These are phyloP conservation scores for Drosophila teissieri DNA, from an alignment of 1,140 invertebrate species.

Conservation along the genomic window DNA sequence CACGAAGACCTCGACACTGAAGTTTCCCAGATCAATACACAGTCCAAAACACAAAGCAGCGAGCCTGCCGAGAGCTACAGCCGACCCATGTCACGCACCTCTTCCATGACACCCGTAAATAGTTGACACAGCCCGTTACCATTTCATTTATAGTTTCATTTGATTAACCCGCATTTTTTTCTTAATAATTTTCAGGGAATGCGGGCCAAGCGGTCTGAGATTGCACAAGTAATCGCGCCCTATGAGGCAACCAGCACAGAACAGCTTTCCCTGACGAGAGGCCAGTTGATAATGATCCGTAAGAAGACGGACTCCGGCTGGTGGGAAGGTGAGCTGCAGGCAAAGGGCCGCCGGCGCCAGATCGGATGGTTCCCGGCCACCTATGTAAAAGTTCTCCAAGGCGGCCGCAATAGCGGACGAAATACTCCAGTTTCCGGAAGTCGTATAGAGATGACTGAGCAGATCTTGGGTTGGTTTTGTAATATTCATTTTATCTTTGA, in stretches of 20 bases:
- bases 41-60: slow-evolving; percentile 79
- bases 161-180: background rate
- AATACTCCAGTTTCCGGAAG: slow-evolving; percentile 88
- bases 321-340: slow-evolving; percentile 99
- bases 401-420: slow-evolving; percentile 88
- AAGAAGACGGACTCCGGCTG: slow-evolving; percentile 98
- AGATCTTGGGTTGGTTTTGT: slow-evolving; percentile 84
- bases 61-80: slow-evolving; percentile 82
- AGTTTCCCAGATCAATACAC: slow-evolving; percentile 84
- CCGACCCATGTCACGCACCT: slow-evolving; percentile 84
- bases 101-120: slow-evolving; percentile 85
- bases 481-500: background rate
- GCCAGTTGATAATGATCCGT: slow-evolving; percentile 97
- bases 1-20: slow-evolving; percentile 84
- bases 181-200: slow-evolving; percentile 64
- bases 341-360: slow-evolving; percentile 97
- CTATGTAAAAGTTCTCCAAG: slow-evolving; percentile 94
- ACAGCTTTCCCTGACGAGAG: slow-evolving; percentile 94
- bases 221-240: slow-evolving; percentile 94
- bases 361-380: slow-evolving; percentile 99
- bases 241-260: slow-evolving; percentile 95
- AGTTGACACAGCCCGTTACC: slow-evolving; percentile 61
- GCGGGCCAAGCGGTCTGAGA: slow-evolving; percentile 92
- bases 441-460: slow-evolving; percentile 85
- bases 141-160: background rate